A percentile compares a stretch with the other conserved stretches of the same genome.
These are phyloP conservation scores for Acropternis orthonyx DNA, from an alignment of 2,797 vertebrate species.

Conservation along the genomic window DNA sequence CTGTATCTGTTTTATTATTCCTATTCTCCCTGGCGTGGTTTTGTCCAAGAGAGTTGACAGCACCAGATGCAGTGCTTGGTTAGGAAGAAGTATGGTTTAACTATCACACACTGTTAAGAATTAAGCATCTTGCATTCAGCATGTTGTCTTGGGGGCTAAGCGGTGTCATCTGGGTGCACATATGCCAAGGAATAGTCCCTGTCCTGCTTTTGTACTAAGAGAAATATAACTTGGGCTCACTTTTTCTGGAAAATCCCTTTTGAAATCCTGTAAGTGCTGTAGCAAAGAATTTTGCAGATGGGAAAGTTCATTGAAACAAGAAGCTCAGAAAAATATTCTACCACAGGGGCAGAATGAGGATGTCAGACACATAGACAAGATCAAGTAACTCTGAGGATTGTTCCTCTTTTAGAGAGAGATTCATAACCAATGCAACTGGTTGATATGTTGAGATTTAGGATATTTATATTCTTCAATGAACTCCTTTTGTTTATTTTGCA, in stretches of 20 bases:
- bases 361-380: not conserved
- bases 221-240: not conserved
- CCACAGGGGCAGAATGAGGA: not conserved
- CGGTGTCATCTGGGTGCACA: not conserved
- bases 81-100: not conserved
- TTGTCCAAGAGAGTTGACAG: not conserved
- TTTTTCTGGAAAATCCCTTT: not conserved
- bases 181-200: not conserved
- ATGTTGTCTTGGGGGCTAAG: fast-evolving
- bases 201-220: not conserved
- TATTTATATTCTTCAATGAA: not conserved
- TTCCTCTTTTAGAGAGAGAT: not conserved
- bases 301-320: not conserved
- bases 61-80: not conserved
- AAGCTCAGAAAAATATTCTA: not conserved
- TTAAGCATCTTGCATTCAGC: not conserved
- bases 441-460: not conserved
- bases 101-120: not conserved
- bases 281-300: not conserved
- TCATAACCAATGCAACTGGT: not conserved
- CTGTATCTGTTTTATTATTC: not conserved
- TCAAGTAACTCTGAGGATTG: not conserved
- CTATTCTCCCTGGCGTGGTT: not conserved
- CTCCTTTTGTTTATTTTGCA: not conserved
- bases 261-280: not conserved